Base-by-base conservation (phyloP, 2,797 vertebrate genomes). In the Mormyrops boulengeri region DNA sequence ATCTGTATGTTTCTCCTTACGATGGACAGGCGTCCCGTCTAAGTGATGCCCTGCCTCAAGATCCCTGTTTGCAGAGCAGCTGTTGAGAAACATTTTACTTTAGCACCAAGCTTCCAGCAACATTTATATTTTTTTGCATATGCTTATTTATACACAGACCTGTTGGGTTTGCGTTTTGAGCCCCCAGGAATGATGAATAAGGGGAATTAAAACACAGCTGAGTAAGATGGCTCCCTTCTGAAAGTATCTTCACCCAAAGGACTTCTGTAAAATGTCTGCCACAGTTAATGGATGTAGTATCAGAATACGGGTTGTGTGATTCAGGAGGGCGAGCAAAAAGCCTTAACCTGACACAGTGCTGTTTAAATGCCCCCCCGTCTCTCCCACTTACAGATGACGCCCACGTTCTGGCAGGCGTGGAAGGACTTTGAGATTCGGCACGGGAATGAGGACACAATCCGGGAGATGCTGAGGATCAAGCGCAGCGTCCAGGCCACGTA, bases 351-450 rank as follows among this genome's bases (percentile, higher is more conserved):
- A 52, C 12, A 6, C 7, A 12, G 7, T 8, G 49, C 26, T 0
- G 4, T 1, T 44, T 87, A 38, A n/a, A 87, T 60, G 12, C 0
- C 22, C 1, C 17, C 0, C 14, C 41, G 1, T 3, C 12, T 1
- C 9, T 3, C 19, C 84, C 12, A 22, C 57, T 7, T 91, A 89
- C 90, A 99, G 98, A 96, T 98, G 49, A 99, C 97, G 0, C 95
- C 96, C 12, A 93, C 91, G 0, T 99, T 99, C 95, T 99, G 98
- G 98, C 98, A 99, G 92, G 97, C 96, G 0, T 99, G 98, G 98
- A 98, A 99, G 92, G 98, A 98, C 93, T 99, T 99, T 89, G 98
- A 99, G 95, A 97, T 99, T 50, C 97, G 97, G 0, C 98, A 99
- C 0, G 98, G 98, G n/a, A 99, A 99, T 0, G 98, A 99, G 91